Percentiles rank a stretch among this genome's conserved stretches.
These are phyloP conservation scores for Fistularia tabacaria DNA, from an alignment of 2,797 vertebrate species.

Conservation along the genomic window DNA sequence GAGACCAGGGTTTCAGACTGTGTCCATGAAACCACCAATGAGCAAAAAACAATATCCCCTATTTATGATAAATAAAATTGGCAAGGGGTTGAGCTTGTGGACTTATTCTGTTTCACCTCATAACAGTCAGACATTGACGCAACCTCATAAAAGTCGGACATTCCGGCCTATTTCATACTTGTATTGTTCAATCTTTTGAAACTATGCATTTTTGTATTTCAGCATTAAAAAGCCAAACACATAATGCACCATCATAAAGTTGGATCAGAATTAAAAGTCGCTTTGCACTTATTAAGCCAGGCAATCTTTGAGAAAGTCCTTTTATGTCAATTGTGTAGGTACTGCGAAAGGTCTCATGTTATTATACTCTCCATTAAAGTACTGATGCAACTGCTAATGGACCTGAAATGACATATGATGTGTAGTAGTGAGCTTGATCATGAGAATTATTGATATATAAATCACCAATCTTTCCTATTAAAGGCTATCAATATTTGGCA, in stretches of 20 bases:
- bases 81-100: too few species aligned
- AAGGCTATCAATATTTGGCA: too few species aligned
- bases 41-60: too few species aligned
- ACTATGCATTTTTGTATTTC: conserved; percentile 21
- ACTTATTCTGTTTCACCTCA: too few species aligned
- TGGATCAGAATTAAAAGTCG: conserved; percentile 69
- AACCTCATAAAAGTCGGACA: too few species aligned
- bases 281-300: conserved; percentile 67
- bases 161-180: too few species aligned
- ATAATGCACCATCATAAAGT: conserved; percentile 52
- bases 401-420: conserved; percentile 69
- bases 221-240: conserved; percentile 40
- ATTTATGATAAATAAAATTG: too few species aligned
- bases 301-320: conserved; percentile 63
- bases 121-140: too few species aligned
- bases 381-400: conserved; percentile 72
- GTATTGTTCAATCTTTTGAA: too few species aligned
- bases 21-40: too few species aligned
- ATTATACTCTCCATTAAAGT: conserved; percentile 74
- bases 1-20: too few species aligned
- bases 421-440: conserved; percentile 41
- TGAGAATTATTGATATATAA: conserved; percentile 50
- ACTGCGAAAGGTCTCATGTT: conserved; percentile 67
- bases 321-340: conserved; percentile 73
- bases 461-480: conserved; percentile 4